Evolutionary conservation across 2,113 vertebrate species (phyloP).

Genomic region (Tricholaema leucomelas): DNA sequence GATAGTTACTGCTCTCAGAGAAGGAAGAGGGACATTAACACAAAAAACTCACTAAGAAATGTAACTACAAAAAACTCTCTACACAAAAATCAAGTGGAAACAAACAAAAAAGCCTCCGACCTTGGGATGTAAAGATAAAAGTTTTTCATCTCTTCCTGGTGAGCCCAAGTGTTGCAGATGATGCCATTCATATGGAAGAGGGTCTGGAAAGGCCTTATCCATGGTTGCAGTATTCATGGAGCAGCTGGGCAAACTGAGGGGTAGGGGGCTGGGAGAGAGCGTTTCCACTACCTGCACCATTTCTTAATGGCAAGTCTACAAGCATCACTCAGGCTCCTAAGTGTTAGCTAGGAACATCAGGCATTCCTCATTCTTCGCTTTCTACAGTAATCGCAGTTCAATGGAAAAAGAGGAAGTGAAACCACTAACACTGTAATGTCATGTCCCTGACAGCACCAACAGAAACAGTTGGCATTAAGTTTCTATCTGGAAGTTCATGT

Average conservation of each 20-base stretch:
- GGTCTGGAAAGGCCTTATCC: not conserved
- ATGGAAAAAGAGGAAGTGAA: not conserved
- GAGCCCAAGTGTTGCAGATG: not conserved
- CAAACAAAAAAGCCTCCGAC: not conserved
- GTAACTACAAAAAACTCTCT: not conserved
- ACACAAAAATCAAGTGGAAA: not conserved
- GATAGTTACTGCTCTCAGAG: not conserved
- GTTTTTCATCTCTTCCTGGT: not conserved
- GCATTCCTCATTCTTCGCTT: not conserved
- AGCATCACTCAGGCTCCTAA: not conserved
- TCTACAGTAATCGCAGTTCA: not conserved
- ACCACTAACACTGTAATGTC: not conserved
- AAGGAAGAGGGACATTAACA: not conserved
- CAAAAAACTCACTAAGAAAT: not conserved
- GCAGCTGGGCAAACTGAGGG: not conserved
- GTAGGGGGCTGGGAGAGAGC: not conserved
- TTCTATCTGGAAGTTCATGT: not conserved
- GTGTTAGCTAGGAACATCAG: not conserved
- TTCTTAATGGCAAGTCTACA: not conserved
- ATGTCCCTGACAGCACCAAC: not conserved
- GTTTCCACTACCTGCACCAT: not conserved
- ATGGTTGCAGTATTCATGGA: fast-evolving
- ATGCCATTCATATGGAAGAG: not conserved
- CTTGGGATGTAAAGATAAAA: not conserved
- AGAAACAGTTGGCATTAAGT: not conserved